Conservation (phyloP, 1,140 invertebrate genomes). For the Calephelis virginiensis region DNA sequence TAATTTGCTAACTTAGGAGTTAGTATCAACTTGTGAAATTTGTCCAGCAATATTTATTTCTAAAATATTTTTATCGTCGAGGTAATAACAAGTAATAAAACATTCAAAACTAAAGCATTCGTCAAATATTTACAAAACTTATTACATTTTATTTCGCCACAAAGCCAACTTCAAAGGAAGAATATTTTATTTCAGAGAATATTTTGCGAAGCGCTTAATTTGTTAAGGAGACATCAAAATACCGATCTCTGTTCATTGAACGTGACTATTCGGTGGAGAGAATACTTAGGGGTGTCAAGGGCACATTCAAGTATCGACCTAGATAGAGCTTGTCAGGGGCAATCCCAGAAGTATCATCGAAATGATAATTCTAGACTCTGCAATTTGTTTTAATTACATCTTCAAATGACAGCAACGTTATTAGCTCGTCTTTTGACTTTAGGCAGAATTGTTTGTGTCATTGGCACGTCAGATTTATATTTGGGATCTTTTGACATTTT, state of each 20-base stretch:
- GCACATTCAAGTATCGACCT: slow-evolving; percentile 8
- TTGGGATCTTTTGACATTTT: no score
- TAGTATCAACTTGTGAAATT: no score
- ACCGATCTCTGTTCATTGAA: slow-evolving; percentile 10
- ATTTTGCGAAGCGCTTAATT: slow-evolving; percentile 11
- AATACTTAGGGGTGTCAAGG: slow-evolving; percentile 15
- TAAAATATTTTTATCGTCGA: background rate
- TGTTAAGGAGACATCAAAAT: slow-evolving; percentile 19
- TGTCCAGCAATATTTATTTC: no score
- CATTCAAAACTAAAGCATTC: background rate
- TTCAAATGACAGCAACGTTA: background rate
- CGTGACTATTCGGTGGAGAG: slow-evolving; percentile 14
- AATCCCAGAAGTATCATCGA: background rate
- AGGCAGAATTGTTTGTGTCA: no score
- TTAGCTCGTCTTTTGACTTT: no score
- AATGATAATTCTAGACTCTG: background rate
- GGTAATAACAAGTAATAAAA: background rate
- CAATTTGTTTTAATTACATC: background rate
- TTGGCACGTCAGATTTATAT: no score
- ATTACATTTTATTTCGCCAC: background rate
- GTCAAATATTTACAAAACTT: background rate
- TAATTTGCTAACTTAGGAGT: no score
- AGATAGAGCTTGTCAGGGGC: slow-evolving; percentile 3
- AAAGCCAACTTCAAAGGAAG: background rate
- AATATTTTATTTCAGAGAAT: background rate